Conservation (phyloP, 1,140 invertebrate genomes). For the Neoseiulus cucumeris region DNA sequence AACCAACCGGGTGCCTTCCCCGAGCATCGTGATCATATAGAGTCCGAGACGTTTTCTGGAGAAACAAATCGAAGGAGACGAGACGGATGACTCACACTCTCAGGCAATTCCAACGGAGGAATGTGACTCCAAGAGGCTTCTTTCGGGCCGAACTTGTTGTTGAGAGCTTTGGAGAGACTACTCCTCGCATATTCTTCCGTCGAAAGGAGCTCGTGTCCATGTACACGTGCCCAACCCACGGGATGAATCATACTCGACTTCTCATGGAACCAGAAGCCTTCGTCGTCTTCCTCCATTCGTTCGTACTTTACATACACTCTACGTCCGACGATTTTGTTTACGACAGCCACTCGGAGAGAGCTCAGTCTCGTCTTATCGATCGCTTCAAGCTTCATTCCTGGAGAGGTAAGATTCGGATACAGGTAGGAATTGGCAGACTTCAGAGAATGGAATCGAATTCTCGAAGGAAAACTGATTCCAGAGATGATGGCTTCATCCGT, state of each 20-base stretch:
- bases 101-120: constrained; percentile 22
- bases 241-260: constrained; percentile 82
- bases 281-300: constrained; percentile 52
- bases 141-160: constrained; percentile 36
- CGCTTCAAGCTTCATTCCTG: constrained; percentile 68
- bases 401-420: constrained; percentile 24
- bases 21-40: no score
- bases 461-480: no score
- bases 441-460: no score
- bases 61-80: no score
- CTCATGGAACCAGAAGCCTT: constrained; percentile 80
- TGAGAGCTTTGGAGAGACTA: constrained; percentile 27
- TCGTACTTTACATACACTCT: constrained; percentile 73
- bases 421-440: no score
- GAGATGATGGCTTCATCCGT: no score
- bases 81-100: background rate
- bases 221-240: constrained; percentile 67
- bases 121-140: constrained; percentile 56
- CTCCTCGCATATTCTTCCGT: constrained; percentile 35
- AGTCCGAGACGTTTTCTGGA: no score
- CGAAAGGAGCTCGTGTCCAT: constrained; percentile 62
- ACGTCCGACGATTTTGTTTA: constrained; percentile 73
- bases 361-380: constrained; percentile 84
- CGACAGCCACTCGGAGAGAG: constrained; percentile 69
- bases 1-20: no score